These are phyloP conservation scores for Glaucidium brasilianum DNA, from an alignment of 2,113 vertebrate genomes.

Conservation along the genomic window DNA sequence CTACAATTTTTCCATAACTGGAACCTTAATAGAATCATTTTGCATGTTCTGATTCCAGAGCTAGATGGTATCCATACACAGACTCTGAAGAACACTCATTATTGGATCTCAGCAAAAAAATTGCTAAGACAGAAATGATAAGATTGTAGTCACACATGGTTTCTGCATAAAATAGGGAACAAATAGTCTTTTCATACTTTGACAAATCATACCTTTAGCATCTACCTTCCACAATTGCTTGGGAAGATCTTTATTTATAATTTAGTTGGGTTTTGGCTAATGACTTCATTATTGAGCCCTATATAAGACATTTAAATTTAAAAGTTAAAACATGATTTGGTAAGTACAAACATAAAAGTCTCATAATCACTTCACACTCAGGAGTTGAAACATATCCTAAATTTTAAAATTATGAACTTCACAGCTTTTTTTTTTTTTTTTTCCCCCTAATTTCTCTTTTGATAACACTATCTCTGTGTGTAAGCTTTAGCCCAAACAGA, in stretches of 20 bases:
- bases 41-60: not conserved
- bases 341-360: not conserved
- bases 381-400: not conserved
- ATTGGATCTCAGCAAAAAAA: not conserved
- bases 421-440: not conserved
- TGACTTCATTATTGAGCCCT: not conserved
- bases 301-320: not conserved
- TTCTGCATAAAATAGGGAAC: not conserved
- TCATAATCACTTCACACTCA: not conserved
- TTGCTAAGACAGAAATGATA: not conserved
- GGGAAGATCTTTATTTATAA: not conserved
- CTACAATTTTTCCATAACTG: not conserved
- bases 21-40: not conserved
- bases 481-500: not conserved
- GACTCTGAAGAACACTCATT: not conserved
- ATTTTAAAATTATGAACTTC: not conserved
- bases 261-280: not conserved
- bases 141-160: not conserved
- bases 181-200: not conserved
- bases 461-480: not conserved
- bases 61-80: not conserved
- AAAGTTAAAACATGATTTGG: not conserved
- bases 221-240: not conserved
- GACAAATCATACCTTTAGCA: not conserved
- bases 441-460: not conserved